Conservation (phyloP, 2,797 vertebrate genomes). For the Pangasius krempfi region DNA sequence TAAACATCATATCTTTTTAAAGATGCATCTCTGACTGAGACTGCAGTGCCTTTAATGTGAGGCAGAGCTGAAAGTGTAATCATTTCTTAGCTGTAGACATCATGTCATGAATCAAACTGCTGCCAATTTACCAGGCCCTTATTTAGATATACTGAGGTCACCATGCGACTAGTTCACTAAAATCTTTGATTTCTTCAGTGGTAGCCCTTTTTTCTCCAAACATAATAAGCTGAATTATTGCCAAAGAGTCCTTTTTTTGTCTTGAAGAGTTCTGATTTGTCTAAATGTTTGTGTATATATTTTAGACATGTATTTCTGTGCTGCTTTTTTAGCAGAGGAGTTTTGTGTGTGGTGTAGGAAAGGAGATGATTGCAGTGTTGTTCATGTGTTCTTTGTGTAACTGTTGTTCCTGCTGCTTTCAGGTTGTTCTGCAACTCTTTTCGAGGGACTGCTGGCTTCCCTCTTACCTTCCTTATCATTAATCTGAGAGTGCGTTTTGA, state of each 20-base stretch:
- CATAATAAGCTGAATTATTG: background rate
- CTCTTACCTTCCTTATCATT: background rate
- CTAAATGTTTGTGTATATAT: background rate
- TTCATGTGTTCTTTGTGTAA: background rate
- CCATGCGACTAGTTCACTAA: conserved; percentile 54
- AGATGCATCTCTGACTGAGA: background rate
- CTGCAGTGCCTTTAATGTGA: conserved; percentile 7
- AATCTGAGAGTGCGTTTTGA: background rate
- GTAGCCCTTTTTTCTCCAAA: background rate
- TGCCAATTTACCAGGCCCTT: conserved; percentile 62
- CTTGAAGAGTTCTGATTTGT: background rate
- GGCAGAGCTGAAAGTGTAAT: background rate
- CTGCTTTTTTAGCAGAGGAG: background rate
- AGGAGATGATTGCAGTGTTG: background rate
- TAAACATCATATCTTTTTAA: background rate
- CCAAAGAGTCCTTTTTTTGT: background rate
- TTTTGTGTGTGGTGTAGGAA: background rate
- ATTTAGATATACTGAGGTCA: conserved; percentile 65
- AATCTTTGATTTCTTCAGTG: conserved; percentile 52
- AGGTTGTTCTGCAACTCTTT: background rate
- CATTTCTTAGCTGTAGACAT: conserved; percentile 24
- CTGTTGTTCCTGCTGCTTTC: background rate
- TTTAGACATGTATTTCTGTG: background rate
- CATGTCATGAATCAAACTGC: conserved; percentile 44
- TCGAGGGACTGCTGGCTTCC: background rate